Percentiles rank a stretch among this genome's conserved stretches.
These are phyloP conservation scores for Drosophila busckii DNA, from an alignment of 1,140 invertebrate genomes.

Conservation along the genomic window DNA sequence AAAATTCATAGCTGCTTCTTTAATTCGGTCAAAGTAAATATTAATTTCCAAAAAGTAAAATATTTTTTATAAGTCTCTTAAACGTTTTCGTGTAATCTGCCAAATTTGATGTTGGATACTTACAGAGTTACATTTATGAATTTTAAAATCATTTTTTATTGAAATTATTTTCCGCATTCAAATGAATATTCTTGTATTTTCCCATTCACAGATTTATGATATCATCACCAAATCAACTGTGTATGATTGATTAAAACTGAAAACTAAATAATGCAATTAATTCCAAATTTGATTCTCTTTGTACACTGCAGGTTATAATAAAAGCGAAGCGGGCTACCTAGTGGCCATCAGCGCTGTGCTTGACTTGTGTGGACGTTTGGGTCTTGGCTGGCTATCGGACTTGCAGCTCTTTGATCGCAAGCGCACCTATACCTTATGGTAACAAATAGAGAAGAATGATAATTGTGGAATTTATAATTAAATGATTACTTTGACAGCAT, in stretches of 20 bases:
- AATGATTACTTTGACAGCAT: conserved; percentile 80
- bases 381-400: conserved; percentile 86
- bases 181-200: too few species aligned
- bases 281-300: background rate
- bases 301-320: conserved; percentile 81
- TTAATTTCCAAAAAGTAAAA: too few species aligned
- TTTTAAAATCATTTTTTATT: too few species aligned
- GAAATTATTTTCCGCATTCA: too few species aligned
- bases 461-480: background rate
- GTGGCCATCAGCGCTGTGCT: conserved; percentile 86
- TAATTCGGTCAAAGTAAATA: too few species aligned
- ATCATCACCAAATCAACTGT: background rate
- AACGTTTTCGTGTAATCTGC: too few species aligned
- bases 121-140: too few species aligned
- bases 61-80: too few species aligned
- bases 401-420: conserved; percentile 85
- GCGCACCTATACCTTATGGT: conserved; percentile 86
- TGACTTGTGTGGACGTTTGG: conserved; percentile 85
- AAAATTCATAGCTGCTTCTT: too few species aligned
- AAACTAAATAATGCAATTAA: too few species aligned
- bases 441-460: conserved; percentile 1
- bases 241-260: background rate
- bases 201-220: too few species aligned
- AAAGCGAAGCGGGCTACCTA: conserved; percentile 84
- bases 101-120: too few species aligned